phyloP scores from a whole-genome alignment of 2,888 invertebrate genomes.

The Volucella bombylans region DNA sequence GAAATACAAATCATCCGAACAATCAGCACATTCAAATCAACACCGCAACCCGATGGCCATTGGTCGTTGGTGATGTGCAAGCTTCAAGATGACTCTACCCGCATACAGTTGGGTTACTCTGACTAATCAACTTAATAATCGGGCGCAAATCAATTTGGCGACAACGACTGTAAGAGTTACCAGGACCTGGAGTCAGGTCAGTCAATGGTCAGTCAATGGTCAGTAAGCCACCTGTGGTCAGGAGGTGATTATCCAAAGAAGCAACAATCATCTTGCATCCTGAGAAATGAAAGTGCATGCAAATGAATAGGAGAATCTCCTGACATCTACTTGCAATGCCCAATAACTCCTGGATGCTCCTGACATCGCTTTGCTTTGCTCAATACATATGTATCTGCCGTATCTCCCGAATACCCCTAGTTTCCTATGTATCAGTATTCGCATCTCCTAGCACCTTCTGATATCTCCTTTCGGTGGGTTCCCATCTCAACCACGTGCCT shows the following conservation, averaged over 20 bases:
- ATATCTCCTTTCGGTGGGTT: not conserved
- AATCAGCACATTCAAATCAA: constrained; percentile 42
- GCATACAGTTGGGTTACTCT: not conserved
- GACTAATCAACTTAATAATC: constrained; percentile 50
- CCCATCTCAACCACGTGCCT: constrained; percentile 25
- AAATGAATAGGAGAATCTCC: constrained; percentile 32
- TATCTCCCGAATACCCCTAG: too few species aligned
- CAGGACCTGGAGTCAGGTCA: not conserved
- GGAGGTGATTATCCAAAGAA: not conserved
- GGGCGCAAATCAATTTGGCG: constrained; percentile 25
- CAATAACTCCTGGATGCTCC: too few species aligned
- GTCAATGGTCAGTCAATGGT: too few species aligned
- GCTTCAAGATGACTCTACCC: constrained; percentile 6
- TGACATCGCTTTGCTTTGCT: too few species aligned
- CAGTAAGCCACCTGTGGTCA: constrained; percentile 47
- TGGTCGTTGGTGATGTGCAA: constrained; percentile 36
- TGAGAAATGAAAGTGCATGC: constrained; percentile 46
- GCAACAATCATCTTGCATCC: constrained; percentile 35
- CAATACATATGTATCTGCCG: too few species aligned
- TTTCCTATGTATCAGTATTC: too few species aligned
- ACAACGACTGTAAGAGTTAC: not conserved
- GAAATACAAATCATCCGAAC: constrained; percentile 47
- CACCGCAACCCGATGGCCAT: not conserved
- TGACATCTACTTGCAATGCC: not conserved
- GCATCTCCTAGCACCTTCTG: too few species aligned